phyloP scores from a whole-genome alignment of 2,113 vertebrate species.

The Australoheros scitulus region DNA sequence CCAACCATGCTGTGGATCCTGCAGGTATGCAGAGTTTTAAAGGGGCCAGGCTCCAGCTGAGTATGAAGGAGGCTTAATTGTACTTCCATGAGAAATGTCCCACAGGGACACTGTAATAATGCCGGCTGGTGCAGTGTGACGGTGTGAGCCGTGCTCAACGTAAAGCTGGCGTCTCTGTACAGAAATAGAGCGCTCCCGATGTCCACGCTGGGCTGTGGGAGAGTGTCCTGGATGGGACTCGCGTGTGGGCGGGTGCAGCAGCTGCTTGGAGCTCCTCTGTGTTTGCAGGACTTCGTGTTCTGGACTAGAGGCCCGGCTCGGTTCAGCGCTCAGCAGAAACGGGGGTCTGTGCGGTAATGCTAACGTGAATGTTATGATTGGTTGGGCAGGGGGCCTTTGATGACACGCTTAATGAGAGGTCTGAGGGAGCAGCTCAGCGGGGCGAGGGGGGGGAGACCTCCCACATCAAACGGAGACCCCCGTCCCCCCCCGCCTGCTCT shows the following conservation, averaged over 20 bases:
- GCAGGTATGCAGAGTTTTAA: too few relatives aligned
- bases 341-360: constrained; percentile 93
- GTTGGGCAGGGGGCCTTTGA: constrained; percentile 89
- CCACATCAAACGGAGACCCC: constrained; percentile 91
- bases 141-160: not conserved
- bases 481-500: not conserved
- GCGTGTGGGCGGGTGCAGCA: not conserved
- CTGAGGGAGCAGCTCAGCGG: constrained; percentile 88
- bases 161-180: not conserved
- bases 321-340: constrained; percentile 58
- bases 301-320: not conserved
- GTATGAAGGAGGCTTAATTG: too few relatives aligned
- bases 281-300: not conserved
- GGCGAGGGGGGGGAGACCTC: constrained; percentile 89
- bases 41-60: too few relatives aligned
- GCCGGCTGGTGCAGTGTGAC: not conserved
- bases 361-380: constrained; percentile 98
- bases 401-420: constrained; percentile 98
- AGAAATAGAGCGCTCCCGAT: not conserved
- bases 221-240: not conserved
- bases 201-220: not conserved
- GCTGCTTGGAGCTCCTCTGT: constrained; percentile 1
- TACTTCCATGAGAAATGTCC: too few relatives aligned
- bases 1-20: too few relatives aligned
- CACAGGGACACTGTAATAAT: too few relatives aligned